Base-by-base conservation (phyloP, 2,797 vertebrate genomes). In the Cossypha polioptera region DNA sequence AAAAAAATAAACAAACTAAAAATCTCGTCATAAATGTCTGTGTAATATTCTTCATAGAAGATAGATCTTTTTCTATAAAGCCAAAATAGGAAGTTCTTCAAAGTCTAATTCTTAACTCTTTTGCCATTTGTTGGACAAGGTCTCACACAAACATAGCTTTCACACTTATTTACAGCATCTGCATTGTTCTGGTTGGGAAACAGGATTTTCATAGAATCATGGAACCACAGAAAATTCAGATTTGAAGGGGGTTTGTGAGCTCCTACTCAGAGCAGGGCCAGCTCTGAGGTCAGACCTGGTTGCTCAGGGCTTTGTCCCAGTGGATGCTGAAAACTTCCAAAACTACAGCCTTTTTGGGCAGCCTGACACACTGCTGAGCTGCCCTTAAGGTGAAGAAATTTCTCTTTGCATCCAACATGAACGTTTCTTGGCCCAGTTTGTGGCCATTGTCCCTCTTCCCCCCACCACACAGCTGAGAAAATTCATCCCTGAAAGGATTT, bases 361-460 rank as follows among this genome's bases (percentile, higher is more conserved):
- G 7, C 31, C 35, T 74, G 9, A 26, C 4, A 18, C 16, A 22
- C n/a, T 58, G 11, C 26, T 54, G 13, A 45, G 13, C 26, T 54
- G 8, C 45, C 31, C 8, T 81, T 16, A 45, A 17, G 9, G 18
- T 13, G 26, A 78, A 50, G 19, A 79, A 67, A 36, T 63, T 65
- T 53, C 16, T 35, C 10, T 14, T 63, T 42, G 12, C 28, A n/a
- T 26, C n/a, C 25, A 50, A 5, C 10, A 31, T 25, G 29, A 77
- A 33, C 0, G 0, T 18, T 5, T 62, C 10, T 38, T 36, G 11
- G 29, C 7, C 54, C 8, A 43, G 0, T 47, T 57, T 76, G 40
- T 2, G 0, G 7, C 15, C n/a, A 13, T 21, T 57, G 16, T 36
- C 15, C 4, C 9, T 50, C 22, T 76, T 80, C 17, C 16, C 72